Evolutionary conservation across 2,113 vertebrate genomes (phyloP).

Genomic region (Microcebus ravelobensis): DNA sequence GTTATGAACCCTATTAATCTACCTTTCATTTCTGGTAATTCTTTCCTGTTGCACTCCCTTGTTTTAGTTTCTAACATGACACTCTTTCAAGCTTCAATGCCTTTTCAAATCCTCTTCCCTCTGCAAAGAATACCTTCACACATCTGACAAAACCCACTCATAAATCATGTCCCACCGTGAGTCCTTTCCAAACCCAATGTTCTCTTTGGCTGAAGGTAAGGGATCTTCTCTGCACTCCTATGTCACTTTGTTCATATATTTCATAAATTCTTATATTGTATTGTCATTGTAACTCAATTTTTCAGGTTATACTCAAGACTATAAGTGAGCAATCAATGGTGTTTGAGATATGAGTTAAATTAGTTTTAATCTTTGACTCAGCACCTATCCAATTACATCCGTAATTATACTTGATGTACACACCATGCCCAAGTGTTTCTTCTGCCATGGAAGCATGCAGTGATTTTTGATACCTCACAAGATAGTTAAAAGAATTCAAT

Average conservation of each 20-base stretch:
- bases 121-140: not conserved
- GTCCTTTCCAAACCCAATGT: not conserved
- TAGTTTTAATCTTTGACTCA: not conserved
- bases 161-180: not conserved
- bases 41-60: not conserved
- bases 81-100: not conserved
- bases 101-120: not conserved
- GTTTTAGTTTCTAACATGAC: not conserved
- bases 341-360: not conserved
- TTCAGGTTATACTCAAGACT: not conserved
- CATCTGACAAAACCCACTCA: not conserved
- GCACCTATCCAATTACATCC: not conserved
- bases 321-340: not conserved
- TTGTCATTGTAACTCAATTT: not conserved
- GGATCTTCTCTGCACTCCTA: not conserved
- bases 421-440: not conserved
- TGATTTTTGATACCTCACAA: not conserved
- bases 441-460: not conserved
- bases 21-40: not conserved
- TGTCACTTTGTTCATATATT: not conserved
- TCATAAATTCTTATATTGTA: not conserved
- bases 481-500: not conserved
- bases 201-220: not conserved
- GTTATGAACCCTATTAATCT: not conserved
- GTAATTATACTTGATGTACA: not conserved